phyloP scores from a whole-genome alignment of 1,140 invertebrate genomes.

The Holcopasites calliopsidis region DNA sequence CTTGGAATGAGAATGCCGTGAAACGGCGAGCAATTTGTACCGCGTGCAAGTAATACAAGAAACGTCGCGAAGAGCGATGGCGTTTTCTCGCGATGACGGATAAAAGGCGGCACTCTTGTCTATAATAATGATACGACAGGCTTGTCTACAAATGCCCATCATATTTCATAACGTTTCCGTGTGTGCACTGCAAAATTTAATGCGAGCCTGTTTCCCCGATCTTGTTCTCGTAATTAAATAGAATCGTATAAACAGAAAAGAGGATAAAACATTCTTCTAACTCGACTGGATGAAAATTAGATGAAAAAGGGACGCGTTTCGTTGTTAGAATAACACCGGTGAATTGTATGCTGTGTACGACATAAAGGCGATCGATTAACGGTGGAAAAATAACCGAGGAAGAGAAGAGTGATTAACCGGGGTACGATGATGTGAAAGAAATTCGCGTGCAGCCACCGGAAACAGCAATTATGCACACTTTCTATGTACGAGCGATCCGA shows the following conservation, averaged over 20 bases:
- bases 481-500: not conserved
- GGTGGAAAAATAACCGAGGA: not conserved
- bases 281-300: not conserved
- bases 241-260: no score
- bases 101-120: not conserved
- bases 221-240: no score
- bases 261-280: no score
- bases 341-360: not conserved
- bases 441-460: not conserved
- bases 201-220: no score
- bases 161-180: not conserved
- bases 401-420: conserved; percentile 17
- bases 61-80: not conserved
- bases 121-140: not conserved
- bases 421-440: conserved; percentile 1
- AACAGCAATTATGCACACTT: conserved; percentile 15
- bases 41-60: not conserved
- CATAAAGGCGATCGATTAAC: not conserved
- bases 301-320: no score
- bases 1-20: not conserved
- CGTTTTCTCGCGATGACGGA: not conserved
- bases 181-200: no score
- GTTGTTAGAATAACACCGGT: not conserved
- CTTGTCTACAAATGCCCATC: not conserved
- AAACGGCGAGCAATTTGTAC: not conserved